Conservation (phyloP, 2,888 invertebrate species). For the Tetranychus truncatus region DNA sequence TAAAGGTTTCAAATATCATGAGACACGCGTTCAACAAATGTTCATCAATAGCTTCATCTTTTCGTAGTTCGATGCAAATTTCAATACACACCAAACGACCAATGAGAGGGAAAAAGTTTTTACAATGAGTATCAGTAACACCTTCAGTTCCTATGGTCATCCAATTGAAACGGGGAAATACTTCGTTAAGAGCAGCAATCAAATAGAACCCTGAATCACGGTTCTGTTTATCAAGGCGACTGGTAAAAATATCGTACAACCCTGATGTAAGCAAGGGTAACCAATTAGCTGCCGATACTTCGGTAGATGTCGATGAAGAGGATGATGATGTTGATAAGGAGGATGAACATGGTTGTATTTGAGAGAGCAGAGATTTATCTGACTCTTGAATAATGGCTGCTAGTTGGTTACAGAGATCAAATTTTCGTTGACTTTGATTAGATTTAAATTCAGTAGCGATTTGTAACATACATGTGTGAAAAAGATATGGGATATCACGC, state of each 20-base stretch:
- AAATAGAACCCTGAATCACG: not conserved
- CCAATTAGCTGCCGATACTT: not conserved
- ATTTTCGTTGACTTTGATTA: not conserved
- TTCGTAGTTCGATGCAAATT: not conserved
- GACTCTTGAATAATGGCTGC: not conserved
- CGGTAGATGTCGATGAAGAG: not conserved
- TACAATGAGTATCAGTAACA: not conserved
- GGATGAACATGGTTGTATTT: not conserved
- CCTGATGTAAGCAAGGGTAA: not conserved
- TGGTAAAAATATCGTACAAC: not conserved
- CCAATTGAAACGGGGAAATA: not conserved
- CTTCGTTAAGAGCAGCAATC: not conserved
- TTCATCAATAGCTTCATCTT: not conserved
- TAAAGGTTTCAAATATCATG: not conserved
- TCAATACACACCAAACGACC: not conserved
- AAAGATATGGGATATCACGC: not conserved
- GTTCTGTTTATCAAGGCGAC: not conserved
- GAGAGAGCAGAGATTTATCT: not conserved
- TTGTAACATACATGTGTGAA: not conserved
- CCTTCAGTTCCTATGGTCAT: not conserved
- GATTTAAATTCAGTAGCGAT: not conserved
- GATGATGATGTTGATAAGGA: not conserved
- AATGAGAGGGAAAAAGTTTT: not conserved
- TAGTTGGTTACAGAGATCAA: not conserved
- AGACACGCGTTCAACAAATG: not conserved